phyloP scores from a whole-genome alignment of 1,140 invertebrate species.

The Heliconius congener region DNA sequence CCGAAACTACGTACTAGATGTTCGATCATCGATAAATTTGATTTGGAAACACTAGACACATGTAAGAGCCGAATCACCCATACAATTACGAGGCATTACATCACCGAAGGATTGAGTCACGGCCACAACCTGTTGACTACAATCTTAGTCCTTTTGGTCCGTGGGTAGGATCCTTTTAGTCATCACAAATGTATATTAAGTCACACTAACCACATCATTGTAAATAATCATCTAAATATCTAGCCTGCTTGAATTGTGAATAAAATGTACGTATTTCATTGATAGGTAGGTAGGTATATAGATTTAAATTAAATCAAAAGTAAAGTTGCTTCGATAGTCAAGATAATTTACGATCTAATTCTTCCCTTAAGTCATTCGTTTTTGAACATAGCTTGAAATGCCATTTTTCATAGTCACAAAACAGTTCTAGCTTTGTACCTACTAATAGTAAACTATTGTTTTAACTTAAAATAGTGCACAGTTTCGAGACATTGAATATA shows the following conservation, averaged over 20 bases:
- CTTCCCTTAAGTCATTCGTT: too few species aligned
- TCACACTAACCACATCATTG: constrained; percentile 65
- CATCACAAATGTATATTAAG: constrained; percentile 53
- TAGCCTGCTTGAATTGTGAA: background rate
- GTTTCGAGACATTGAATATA: too few species aligned
- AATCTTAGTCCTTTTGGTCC: constrained; percentile 58
- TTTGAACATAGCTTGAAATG: too few species aligned
- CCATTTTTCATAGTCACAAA: too few species aligned
- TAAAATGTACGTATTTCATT: background rate
- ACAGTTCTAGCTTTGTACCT: too few species aligned
- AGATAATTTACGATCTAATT: too few species aligned
- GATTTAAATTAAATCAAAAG: too few species aligned
- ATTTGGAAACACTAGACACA: constrained; percentile 54
- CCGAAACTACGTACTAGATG: background rate
- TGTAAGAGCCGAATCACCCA: constrained; percentile 64
- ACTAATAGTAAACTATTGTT: too few species aligned
- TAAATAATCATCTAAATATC: constrained; percentile 62
- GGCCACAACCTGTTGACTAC: constrained; percentile 58
- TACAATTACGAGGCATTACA: constrained; percentile 74
- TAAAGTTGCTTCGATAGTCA: too few species aligned
- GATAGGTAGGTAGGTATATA: too few species aligned
- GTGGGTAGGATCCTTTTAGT: constrained; percentile 71
- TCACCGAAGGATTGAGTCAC: constrained; percentile 78
- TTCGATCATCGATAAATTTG: constrained; percentile 47
- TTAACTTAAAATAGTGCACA: too few species aligned